These are phyloP conservation scores for Aproaerema taeniolella DNA, from an alignment of 2,888 invertebrate genomes.

Conservation along the genomic window DNA sequence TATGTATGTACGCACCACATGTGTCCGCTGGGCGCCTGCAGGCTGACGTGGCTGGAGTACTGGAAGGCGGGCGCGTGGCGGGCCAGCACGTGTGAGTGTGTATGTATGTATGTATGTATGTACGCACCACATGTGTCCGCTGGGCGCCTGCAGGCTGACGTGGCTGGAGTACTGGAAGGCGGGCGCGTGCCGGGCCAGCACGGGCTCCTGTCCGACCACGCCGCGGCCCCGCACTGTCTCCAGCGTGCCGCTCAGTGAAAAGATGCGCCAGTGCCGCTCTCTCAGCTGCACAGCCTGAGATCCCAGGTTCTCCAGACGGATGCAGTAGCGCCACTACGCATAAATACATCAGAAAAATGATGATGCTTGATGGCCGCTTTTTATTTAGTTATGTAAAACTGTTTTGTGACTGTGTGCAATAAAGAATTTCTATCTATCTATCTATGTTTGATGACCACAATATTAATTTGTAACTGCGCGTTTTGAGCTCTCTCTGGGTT, in stretches of 20 bases:
- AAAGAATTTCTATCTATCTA: too few species aligned
- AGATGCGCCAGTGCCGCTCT: slow-evolving; percentile 99
- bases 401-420: too few species aligned
- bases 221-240: slow-evolving; percentile 97
- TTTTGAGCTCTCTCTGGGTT: too few species aligned
- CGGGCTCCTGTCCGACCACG: slow-evolving; percentile 98
- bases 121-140: slow-evolving; percentile 97
- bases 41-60: slow-evolving; percentile 97
- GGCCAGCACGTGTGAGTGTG: too few species aligned
- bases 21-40: slow-evolving; percentile 98
- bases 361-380: too few species aligned
- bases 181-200: slow-evolving; percentile 90
- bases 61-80: slow-evolving; percentile 95
- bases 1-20: slow-evolving; percentile 97
- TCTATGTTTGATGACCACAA: too few species aligned
- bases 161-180: slow-evolving; percentile 99
- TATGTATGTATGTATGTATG: too few species aligned
- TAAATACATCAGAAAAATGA: too few species aligned
- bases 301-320: slow-evolving; percentile 96
- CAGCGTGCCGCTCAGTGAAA: slow-evolving; percentile 93
- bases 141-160: slow-evolving; percentile 96
- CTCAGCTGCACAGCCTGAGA: slow-evolving; percentile 92
- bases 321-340: slow-evolving; percentile 97
- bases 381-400: too few species aligned
- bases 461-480: too few species aligned